phyloP scores from a whole-genome alignment of 2,888 invertebrate genomes.

The Andrena hattorfiana region DNA sequence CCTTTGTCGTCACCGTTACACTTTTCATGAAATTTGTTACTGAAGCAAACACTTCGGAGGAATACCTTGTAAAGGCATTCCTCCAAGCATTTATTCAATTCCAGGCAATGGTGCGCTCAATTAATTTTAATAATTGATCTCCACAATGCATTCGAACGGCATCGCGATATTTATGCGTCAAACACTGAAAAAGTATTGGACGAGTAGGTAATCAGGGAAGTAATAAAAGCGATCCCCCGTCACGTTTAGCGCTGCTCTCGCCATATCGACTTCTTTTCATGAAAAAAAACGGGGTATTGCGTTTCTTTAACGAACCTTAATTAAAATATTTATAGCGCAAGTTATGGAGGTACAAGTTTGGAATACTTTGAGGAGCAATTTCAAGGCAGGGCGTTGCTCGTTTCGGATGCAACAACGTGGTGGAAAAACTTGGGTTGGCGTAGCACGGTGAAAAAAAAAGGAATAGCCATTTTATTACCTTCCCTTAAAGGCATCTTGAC shows the following conservation, averaged over 20 bases:
- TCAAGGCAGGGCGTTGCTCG: constrained; percentile 10
- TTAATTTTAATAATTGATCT: background rate
- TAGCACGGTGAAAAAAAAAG: constrained; percentile 6
- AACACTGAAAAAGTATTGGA: background rate
- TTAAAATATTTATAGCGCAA: constrained; percentile 25
- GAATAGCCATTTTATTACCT: constrained; percentile 49
- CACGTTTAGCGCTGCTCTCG: background rate
- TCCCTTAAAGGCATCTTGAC: constrained; percentile 61
- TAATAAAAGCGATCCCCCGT: background rate
- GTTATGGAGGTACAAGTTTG: constrained; percentile 11
- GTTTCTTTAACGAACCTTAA: constrained; percentile 40
- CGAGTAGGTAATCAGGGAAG: background rate
- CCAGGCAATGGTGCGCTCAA: background rate
- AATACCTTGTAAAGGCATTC: too few species aligned
- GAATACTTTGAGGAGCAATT: constrained; percentile 37
- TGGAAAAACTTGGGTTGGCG: constrained; percentile 18
- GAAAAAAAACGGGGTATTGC: constrained; percentile 9
- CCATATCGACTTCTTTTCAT: background rate
- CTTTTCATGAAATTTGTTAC: background rate
- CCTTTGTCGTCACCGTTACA: background rate
- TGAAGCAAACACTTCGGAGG: background rate
- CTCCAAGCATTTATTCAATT: background rate
- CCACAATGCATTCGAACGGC: background rate
- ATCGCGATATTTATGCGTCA: background rate
- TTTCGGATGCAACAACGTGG: constrained; percentile 34